Percentiles rank a stretch among this genome's conserved stretches.
phyloP scores from a whole-genome alignment of 2,888 invertebrate genomes.

The Drosophila tripunctata region DNA sequence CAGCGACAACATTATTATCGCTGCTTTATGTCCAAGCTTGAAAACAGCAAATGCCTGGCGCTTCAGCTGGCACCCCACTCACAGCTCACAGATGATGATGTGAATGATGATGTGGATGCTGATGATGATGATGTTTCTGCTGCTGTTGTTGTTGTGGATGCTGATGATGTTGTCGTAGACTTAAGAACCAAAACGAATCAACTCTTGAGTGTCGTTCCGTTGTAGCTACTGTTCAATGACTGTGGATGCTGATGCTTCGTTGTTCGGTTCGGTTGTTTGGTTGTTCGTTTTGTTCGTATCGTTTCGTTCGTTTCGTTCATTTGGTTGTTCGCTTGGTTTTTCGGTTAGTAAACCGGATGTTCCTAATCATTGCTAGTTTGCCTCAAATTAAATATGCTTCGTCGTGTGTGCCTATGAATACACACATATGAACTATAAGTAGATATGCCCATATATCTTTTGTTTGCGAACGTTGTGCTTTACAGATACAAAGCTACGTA shows the following conservation, averaged over 20 bases:
- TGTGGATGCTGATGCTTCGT: conserved; percentile 49
- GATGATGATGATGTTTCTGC: conserved; percentile 19
- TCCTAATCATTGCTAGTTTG: conserved; percentile 84
- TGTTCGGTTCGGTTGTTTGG: conserved; percentile 39
- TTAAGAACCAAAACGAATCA: conserved; percentile 75
- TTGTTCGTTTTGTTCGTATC: conserved; percentile 42
- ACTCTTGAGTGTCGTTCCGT: conserved; percentile 66
- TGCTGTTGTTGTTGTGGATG: conserved; percentile 14
- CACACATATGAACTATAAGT: conserved; percentile 18
- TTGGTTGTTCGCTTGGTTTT: conserved; percentile 69
- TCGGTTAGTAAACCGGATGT: conserved; percentile 84
- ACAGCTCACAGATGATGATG: conserved; percentile 15
- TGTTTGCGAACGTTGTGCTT: conserved; percentile 68
- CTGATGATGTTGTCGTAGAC: conserved; percentile 51
- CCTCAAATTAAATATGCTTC: conserved; percentile 83
- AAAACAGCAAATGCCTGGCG: conserved; percentile 65
- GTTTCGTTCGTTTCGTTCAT: conserved; percentile 22
- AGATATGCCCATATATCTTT: conserved; percentile 63
- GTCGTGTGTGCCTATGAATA: conserved; percentile 20
- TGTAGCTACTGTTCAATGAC: conserved; percentile 72
- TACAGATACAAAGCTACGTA: conserved; percentile 48
- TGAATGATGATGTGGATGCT: conserved; percentile 27
- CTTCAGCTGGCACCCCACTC: conserved; percentile 72
- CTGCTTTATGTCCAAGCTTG: conserved; percentile 62
- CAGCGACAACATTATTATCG: conserved; percentile 76